Base-by-base conservation (phyloP, 2,797 vertebrate genomes). In the Gymnoscopelus braueri region DNA sequence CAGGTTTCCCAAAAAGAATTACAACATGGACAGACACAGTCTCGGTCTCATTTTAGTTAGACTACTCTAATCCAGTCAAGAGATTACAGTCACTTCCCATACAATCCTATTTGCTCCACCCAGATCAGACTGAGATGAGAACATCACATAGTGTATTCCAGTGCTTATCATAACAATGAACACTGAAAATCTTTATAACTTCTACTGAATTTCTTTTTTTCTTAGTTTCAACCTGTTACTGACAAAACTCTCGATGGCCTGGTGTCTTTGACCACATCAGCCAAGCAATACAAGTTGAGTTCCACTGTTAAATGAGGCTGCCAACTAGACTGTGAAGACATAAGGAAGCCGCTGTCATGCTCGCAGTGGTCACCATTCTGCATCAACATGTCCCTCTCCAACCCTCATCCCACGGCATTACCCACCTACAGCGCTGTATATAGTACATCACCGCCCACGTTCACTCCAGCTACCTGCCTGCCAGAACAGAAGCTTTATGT, bases 321-420 rank as follows among this genome's bases (percentile, higher is more conserved):
- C 76, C 71, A 68, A 39, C 8, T 59, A 9, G 74, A 63, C 64
- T 75, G 72, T 78, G 69, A 79, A 71, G 74, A 56, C 71, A 59
- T 61, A 58, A 63, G n/a, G 23, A 39, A 2, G 39, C 39, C 39
- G 6, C 39, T 8, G 39, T 9, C 39, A 1, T n/a, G 8, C 39
- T 39, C 8, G 39, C 7, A 39, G 39, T 39, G 39, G 39, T 15
- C 35, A 32, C 44, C 35, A 14, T 47, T 15, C 23, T 60, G n/a
- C 14, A 48, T 57, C 2, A 11, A 68, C 54, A 62, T 62, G 12
- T 23, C 64, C 58, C 59, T 53, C 1, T 2, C 59, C 52, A 14
- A 39, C 74, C 29, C 15, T 50, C 49, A 23, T 72, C 61, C 19
- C 72, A 12, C 57, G 5, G 5, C 49, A 32, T 54, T 51, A 23